Evolutionary conservation across 2,888 invertebrate genomes (phyloP).

Genomic region (Stegophylla sp.): DNA sequence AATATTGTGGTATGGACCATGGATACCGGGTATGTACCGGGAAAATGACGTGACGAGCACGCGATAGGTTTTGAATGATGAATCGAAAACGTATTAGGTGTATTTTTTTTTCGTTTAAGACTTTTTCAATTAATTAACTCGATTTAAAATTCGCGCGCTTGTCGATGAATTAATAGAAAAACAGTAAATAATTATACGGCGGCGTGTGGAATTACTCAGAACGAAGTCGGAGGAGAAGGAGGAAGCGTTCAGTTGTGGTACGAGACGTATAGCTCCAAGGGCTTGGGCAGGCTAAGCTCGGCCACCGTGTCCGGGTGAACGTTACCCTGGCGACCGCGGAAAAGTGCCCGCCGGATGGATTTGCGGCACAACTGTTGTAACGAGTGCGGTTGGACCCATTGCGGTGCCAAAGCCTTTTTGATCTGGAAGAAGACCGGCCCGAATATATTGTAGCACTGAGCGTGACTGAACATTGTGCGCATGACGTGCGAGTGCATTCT

Average conservation of each 20-base stretch:
- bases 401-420: constrained; percentile 62
- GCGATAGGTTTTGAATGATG: no score
- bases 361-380: constrained; percentile 62
- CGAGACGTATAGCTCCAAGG: constrained; percentile 30
- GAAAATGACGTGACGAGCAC: not conserved
- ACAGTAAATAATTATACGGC: no score
- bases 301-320: constrained; percentile 41
- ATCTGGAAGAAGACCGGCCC: constrained; percentile 64
- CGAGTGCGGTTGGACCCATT: constrained; percentile 63
- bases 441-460: constrained; percentile 63
- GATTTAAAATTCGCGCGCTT: not conserved
- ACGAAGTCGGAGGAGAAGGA: not conserved
- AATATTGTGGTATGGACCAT: not conserved
- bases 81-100: not conserved
- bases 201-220: not conserved
- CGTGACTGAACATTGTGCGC: constrained; percentile 64
- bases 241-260: constrained; percentile 15
- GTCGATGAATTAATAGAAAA: no score
- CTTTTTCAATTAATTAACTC: no score
- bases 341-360: constrained; percentile 60
- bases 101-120: not conserved
- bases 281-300: constrained; percentile 43
- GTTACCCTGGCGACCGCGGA: constrained; percentile 28
- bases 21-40: not conserved
- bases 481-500: constrained; percentile 63